A percentile compares a stretch with the other conserved stretches of the same genome.
Conservation (phyloP, 2,797 vertebrate species). For the Gymnocypris eckloni region DNA sequence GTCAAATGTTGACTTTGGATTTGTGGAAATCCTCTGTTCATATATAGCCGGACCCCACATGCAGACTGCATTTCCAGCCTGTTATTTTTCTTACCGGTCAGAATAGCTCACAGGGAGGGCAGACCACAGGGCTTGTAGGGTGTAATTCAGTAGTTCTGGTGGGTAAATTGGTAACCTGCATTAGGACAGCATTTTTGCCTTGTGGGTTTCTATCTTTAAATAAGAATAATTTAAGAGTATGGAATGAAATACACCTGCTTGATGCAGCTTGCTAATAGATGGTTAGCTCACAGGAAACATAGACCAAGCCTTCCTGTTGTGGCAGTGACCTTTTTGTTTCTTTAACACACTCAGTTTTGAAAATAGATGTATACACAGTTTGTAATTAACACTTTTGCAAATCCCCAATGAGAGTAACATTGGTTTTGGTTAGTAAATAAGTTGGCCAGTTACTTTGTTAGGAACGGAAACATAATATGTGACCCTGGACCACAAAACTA, state of each 20-base stretch:
- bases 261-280: constrained; percentile 43
- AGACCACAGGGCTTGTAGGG: constrained; percentile 28
- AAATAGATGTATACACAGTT: neutral
- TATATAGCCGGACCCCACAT: constrained; percentile 51
- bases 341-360: constrained; percentile 22
- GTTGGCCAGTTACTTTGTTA: neutral
- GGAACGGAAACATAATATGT: neutral
- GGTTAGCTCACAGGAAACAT: constrained; percentile 8
- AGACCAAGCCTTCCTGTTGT: neutral
- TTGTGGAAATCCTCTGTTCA: constrained; percentile 47
- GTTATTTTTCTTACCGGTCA: constrained; percentile 27
- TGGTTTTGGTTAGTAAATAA: neutral
- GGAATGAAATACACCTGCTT: constrained; percentile 60
- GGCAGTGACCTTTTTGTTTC: neutral
- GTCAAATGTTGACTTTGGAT: constrained; percentile 37
- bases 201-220: constrained; percentile 50
- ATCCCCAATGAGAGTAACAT: neutral
- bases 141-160: constrained; percentile 40
- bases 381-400: neutral
- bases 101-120: constrained; percentile 41
- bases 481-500: too few relatives aligned
- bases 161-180: constrained; percentile 56
- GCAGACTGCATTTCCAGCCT: constrained; percentile 50
- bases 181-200: constrained; percentile 64
- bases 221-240: constrained; percentile 29